Evolutionary conservation across 2,113 vertebrate species (phyloP), one percentile per base, ranked within the genome.

Genomic region (Festucalex cinctus): DNA sequence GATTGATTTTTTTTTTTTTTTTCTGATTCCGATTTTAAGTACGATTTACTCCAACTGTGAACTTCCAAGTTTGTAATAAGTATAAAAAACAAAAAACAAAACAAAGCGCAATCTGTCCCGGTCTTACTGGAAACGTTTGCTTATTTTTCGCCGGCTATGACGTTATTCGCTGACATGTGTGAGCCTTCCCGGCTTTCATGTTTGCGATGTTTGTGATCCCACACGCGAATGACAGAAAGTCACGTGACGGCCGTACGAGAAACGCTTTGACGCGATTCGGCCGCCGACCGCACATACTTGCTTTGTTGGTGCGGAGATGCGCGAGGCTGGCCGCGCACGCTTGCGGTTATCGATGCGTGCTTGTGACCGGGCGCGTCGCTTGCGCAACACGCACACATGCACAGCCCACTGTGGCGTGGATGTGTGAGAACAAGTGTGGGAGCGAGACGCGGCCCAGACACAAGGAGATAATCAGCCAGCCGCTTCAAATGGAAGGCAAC

Each of bases 271-370:
- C 54, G 26, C 8, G 26, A 32, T 26, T 32, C 13, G 6, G 24
- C 22, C 51, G 51, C 3, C 22, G 16, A 88, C 91, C 84, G 36
- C 83, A 84, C 83, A 89, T 88, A 86, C 75, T 89, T 87, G 75
- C 90, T 91, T 90, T 89, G 84, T 88, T 88, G 89, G 70, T 2
- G 44, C 17, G 16, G 44, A 5, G 44, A 46, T 46, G 44, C 44
- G 44, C 78, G 71, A 26, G 44, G 49, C 46, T 51, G 2, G 24
- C 26, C 17, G 70, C 66, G 67, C 10, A 53, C 77, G 78, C 70
- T 80, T 84, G 86, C 77, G 88, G 85, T 75, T 80, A 80, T 79
- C 59, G 82, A 85, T 87, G 79, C 88, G 92, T 95, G 92, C 89
- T 91, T 73, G 86, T 14, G 7, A 51, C 10, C 20, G n/a, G 74